Evolutionary conservation across 2,888 invertebrate genomes (phyloP).

Genomic region (Ophioninae sp.): DNA sequence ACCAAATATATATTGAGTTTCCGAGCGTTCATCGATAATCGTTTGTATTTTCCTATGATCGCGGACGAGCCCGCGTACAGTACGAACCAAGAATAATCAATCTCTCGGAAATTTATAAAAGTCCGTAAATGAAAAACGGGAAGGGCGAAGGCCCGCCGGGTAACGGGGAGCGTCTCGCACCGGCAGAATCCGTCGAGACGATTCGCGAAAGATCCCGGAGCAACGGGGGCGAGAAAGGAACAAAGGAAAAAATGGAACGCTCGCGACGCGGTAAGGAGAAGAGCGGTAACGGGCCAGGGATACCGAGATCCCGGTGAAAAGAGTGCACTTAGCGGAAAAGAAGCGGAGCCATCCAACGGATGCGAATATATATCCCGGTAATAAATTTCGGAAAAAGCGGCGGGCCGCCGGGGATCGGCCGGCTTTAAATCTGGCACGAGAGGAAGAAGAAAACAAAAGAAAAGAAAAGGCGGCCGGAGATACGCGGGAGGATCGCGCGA

Average conservation of each 20-base stretch:
- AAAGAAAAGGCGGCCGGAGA: slow-evolving; percentile 1
- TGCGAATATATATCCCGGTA: slow-evolving; percentile 81
- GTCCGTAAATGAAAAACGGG: neutral
- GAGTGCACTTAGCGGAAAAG: slow-evolving; percentile 72
- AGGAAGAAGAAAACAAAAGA: slow-evolving; percentile 19
- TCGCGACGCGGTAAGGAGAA: slow-evolving; percentile 24
- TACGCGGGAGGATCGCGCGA: slow-evolving; percentile 11
- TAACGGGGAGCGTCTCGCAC: neutral
- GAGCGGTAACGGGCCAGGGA: slow-evolving; percentile 55
- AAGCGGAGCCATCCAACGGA: slow-evolving; percentile 79
- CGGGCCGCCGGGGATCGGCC: slow-evolving; percentile 50
- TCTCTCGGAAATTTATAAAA: neutral
- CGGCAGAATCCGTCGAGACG: neutral
- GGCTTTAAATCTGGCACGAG: slow-evolving; percentile 17
- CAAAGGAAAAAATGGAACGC: slow-evolving; percentile 35
- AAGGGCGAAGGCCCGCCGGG: neutral
- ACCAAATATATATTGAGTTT: too few relatives aligned
- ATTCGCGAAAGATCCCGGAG: slow-evolving; percentile 1
- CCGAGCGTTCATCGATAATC: too few relatives aligned
- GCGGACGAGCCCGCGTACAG: too few relatives aligned
- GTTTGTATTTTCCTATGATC: too few relatives aligned
- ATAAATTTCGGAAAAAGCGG: slow-evolving; percentile 80
- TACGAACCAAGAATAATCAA: neutral
- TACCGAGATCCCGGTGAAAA: slow-evolving; percentile 66
- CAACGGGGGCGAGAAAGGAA: neutral